Evolutionary conservation across 2,797 vertebrate genomes (phyloP).

Genomic region (Stomatorhinus walkeri): DNA sequence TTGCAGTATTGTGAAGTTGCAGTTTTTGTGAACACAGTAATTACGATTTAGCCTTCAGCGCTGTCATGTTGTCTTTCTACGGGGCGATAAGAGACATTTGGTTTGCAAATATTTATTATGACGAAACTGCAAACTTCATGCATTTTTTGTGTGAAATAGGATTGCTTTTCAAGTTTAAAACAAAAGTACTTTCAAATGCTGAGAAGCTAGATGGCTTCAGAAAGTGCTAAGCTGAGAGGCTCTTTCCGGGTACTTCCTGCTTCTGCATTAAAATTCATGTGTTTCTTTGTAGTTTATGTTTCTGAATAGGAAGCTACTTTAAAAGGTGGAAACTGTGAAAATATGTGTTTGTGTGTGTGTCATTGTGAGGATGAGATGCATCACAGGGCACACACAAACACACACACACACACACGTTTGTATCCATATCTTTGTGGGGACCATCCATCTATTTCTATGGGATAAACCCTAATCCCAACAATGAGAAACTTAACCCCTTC

Average conservation of each 20-base stretch:
- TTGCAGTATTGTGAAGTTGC: neutral
- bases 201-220: neutral
- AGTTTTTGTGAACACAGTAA: constrained; percentile 2
- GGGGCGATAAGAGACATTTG: constrained; percentile 6
- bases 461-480: neutral
- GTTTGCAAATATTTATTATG: neutral
- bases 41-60: neutral
- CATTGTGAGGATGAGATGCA: neutral
- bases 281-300: neutral
- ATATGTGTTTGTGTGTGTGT: neutral
- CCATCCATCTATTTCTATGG: neutral
- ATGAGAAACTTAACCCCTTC: neutral
- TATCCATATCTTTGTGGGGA: neutral
- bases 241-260: neutral
- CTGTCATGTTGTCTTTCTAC: neutral
- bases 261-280: neutral
- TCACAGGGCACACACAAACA: neutral
- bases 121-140: constrained; percentile 1
- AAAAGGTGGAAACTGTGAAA: neutral
- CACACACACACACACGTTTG: neutral
- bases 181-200: constrained; percentile 2
- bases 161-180: constrained; percentile 1
- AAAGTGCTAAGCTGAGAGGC: neutral
- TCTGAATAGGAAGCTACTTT: neutral
- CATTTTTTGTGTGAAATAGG: neutral